phyloP scores from a whole-genome alignment of 1,140 invertebrate species.

The Leptinotarsa lineolata region DNA sequence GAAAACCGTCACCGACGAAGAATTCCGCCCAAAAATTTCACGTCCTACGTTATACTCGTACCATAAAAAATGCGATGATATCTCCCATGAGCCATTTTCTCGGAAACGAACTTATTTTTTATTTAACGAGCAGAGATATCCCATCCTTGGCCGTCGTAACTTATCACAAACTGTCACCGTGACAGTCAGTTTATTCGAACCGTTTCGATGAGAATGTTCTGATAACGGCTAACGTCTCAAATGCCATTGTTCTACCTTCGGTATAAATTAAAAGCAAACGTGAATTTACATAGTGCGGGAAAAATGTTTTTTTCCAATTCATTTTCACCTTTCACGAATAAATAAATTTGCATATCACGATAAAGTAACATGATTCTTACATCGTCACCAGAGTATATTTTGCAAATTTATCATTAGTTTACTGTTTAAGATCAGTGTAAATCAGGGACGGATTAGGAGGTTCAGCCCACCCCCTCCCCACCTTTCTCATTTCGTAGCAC shows the following conservation, averaged over 20 bases:
- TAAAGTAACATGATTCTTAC: not conserved
- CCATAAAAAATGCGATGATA: constrained; percentile 1
- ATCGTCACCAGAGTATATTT: not conserved
- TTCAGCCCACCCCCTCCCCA: no score
- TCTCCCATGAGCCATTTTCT: not conserved
- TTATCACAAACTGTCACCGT: constrained; percentile 17
- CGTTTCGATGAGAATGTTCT: constrained; percentile 19
- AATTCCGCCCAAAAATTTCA: no score
- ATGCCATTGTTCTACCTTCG: constrained; percentile 9
- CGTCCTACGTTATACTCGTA: no score
- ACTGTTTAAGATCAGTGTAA: not conserved
- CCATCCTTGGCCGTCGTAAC: not conserved
- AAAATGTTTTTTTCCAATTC: not conserved
- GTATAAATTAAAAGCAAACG: not conserved
- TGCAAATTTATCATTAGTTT: not conserved
- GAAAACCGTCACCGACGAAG: no score
- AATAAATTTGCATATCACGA: no score
- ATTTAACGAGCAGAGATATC: no score
- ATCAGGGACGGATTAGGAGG: no score
- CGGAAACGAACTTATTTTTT: not conserved
- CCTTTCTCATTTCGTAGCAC: no score
- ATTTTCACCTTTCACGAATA: no score
- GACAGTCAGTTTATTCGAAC: constrained; percentile 10
- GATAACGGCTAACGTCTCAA: constrained; percentile 1
- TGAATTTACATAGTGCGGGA: not conserved